Evolutionary conservation across 2,888 invertebrate genomes (phyloP), one percentile per base, ranked within the genome.

Genomic region (Strigamia crassipes): DNA sequence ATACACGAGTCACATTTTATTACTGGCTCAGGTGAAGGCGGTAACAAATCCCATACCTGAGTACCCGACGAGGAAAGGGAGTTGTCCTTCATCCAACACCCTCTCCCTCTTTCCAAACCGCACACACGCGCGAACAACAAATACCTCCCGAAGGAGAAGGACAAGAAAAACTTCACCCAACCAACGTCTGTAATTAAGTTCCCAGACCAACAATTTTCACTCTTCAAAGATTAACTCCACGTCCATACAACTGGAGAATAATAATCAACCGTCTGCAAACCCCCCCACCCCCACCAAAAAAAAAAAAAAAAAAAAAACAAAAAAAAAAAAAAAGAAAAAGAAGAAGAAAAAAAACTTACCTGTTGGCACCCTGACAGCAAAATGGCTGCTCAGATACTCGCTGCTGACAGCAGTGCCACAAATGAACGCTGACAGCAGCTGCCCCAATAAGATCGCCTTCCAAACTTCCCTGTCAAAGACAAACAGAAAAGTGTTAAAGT

Each of bases 1-100:
- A 51, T 51, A 51, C 51, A 51, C 51, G 51, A 51, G 51, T 51
- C 51, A 51, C 51, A 51, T 51, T 51, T 51, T 51, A 51, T 51
- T 51, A 51, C 51, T 51, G 51, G 51, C 51, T 51, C 51, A 51
- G 51, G 51, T 51, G 51, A 51, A 51, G 15, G n/a, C 51, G 51
- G 51, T 51, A 51, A 51, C 51, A 51, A 51, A 51, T 51, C 51
- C 51, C 51, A 6, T 51, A 51, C 51, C 51, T 51, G 51, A 51
- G 51, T n/a, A n/a, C n/a, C n/a, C n/a, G n/a, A 51, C 51, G n/a
- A 13, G 51, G 18, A n/a, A 51, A 51, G 18, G 51, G 18, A 51
- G 51, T 51, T n/a, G 51, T 15, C 51, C 34, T 34, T 34, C 4
- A 34, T 34, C 4, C 34, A 34, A 34, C 34, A 3, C 51, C 51